These are phyloP conservation scores for Ichneumon xanthorius DNA, from an alignment of 2,888 invertebrate species.

Conservation along the genomic window DNA sequence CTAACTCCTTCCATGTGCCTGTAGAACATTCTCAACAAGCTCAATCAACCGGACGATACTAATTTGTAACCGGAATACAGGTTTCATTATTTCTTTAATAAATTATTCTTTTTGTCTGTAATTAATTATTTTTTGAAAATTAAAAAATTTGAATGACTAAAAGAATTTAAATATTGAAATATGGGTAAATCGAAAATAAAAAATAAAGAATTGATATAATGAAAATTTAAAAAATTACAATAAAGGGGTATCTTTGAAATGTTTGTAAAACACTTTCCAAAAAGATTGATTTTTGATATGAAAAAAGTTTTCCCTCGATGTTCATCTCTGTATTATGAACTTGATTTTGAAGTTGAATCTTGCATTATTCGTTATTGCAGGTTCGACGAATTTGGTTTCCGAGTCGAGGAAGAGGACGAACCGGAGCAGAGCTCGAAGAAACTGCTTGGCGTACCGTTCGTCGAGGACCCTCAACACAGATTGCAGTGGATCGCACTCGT, in stretches of 20 bases:
- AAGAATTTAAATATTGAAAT: neutral
- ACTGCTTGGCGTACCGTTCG: conserved; percentile 92
- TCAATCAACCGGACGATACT: conserved; percentile 92
- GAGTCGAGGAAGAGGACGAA: conserved; percentile 97
- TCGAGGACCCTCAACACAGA: conserved; percentile 96
- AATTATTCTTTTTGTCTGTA: no score
- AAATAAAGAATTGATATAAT: no score
- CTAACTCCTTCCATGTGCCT: conserved; percentile 99
- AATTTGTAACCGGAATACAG: conserved; percentile 90
- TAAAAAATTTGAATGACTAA: no score
- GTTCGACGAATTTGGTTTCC: conserved; percentile 99
- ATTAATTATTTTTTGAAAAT: neutral
- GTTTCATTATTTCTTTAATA: conserved; percentile 78
- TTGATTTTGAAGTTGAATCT: neutral
- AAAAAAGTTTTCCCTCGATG: no score
- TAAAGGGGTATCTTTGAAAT: no score
- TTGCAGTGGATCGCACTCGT: conserved; percentile 96
- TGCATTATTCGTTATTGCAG: conserved; percentile 76
- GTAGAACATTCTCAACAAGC: conserved; percentile 94
- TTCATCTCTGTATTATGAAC: neutral
- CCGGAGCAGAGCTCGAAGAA: conserved; percentile 95
- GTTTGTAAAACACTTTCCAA: no score
- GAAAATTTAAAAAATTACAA: no score
- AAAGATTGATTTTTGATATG: no score
- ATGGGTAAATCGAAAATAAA: neutral